These are phyloP conservation scores for Vipera latastei DNA, from an alignment of 2,797 vertebrate species.

Conservation along the genomic window DNA sequence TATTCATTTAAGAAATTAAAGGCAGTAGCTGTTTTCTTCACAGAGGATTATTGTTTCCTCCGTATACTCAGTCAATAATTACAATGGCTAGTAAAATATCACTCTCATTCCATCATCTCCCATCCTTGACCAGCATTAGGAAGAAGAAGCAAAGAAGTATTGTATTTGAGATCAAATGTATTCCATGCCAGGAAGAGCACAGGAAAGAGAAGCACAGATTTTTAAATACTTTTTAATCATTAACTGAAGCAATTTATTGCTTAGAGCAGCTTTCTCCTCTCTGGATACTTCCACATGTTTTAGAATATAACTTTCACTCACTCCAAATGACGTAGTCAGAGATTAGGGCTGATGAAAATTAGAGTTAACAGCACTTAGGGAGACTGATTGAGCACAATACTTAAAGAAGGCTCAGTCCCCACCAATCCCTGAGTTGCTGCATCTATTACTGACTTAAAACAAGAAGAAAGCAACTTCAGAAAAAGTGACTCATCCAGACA, in stretches of 20 bases:
- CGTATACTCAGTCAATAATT: neutral
- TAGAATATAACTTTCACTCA: neutral
- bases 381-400: neutral
- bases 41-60: neutral
- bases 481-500: neutral
- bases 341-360: neutral
- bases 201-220: neutral
- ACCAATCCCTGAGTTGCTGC: neutral
- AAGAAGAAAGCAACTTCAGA: neutral
- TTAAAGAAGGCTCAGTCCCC: neutral
- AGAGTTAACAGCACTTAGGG: neutral
- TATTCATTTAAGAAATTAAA: neutral
- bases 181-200: neutral
- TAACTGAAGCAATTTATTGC: neutral
- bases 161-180: neutral
- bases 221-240: neutral
- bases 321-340: neutral
- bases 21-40: neutral
- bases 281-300: neutral
- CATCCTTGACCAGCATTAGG: conserved; percentile 26
- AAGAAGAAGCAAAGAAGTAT: neutral
- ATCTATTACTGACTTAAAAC: neutral
- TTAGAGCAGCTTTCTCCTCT: neutral
- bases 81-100: neutral
- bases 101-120: neutral